Evolutionary conservation across 1,140 invertebrate genomes (phyloP).

Genomic region (Chrysoperla carnea): DNA sequence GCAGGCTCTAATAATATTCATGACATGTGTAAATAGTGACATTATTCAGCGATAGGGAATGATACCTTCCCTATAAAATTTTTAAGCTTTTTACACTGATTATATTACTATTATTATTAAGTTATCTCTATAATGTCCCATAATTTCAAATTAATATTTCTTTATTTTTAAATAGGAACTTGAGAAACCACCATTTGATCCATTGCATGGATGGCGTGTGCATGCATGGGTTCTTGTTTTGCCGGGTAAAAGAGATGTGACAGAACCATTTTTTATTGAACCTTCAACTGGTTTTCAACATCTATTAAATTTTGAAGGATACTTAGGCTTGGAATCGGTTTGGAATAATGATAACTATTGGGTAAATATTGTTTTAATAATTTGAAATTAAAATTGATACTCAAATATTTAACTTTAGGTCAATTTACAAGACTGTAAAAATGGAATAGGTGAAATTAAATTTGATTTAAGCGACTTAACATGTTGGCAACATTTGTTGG

Average conservation of each 20-base stretch:
- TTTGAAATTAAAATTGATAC: background rate
- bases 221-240: slow-evolving; percentile 71
- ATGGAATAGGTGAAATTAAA: slow-evolving; percentile 24
- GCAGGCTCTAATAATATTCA: too few relatives aligned
- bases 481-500: slow-evolving; percentile 51
- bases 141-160: too few relatives aligned
- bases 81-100: too few relatives aligned
- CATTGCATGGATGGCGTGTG: slow-evolving; percentile 50
- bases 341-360: slow-evolving; percentile 85
- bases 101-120: too few relatives aligned
- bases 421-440: slow-evolving; percentile 41
- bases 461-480: slow-evolving; percentile 37
- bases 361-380: slow-evolving; percentile 22
- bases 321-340: slow-evolving; percentile 62
- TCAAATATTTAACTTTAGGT: slow-evolving; percentile 16
- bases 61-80: too few relatives aligned
- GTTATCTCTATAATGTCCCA: too few relatives aligned
- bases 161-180: slow-evolving; percentile 30
- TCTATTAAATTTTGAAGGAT: slow-evolving; percentile 36
- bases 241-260: slow-evolving; percentile 30
- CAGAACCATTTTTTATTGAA: slow-evolving; percentile 63
- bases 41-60: too few relatives aligned
- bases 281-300: slow-evolving; percentile 51
- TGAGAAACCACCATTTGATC: slow-evolving; percentile 50
- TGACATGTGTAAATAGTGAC: too few relatives aligned